Evolutionary conservation across 2,888 invertebrate species (phyloP).

Genomic region (Nemapogon koenigi): DNA sequence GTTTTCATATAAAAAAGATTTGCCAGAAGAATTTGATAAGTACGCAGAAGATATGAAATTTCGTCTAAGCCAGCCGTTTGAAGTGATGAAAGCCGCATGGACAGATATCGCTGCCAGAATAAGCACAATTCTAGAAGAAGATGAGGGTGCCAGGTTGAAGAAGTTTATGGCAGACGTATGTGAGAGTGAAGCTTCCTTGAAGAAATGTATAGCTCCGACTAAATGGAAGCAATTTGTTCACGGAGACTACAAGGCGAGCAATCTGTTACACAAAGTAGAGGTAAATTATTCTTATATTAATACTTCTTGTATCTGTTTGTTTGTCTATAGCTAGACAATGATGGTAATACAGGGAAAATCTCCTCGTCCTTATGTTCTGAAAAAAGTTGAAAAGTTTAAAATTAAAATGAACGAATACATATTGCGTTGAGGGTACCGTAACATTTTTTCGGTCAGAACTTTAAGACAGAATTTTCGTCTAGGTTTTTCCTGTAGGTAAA

Average conservation of each 20-base stretch:
- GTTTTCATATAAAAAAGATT: constrained; percentile 23
- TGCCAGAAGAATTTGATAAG: constrained; percentile 25
- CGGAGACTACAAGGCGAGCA: constrained; percentile 31
- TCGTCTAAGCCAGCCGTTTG: constrained; percentile 11
- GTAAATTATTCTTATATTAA: constrained; percentile 2
- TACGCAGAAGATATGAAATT: constrained; percentile 19
- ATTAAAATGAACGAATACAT: too few relatives aligned
- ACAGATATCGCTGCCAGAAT: constrained; percentile 15
- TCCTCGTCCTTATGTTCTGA: too few relatives aligned
- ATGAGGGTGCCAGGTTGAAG: constrained; percentile 22
- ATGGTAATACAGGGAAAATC: too few relatives aligned
- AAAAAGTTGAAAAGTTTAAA: too few relatives aligned
- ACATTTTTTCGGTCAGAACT: too few relatives aligned
- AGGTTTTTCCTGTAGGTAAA: too few relatives aligned
- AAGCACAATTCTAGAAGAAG: constrained; percentile 19
- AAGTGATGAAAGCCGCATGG: constrained; percentile 14
- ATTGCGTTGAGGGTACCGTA: too few relatives aligned
- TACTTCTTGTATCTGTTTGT: too few relatives aligned
- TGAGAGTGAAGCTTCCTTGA: constrained; percentile 11
- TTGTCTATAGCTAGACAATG: too few relatives aligned
- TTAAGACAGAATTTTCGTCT: too few relatives aligned
- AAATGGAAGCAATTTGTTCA: constrained; percentile 9
- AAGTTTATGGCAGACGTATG: constrained; percentile 17
- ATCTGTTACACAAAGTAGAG: constrained; percentile 19
- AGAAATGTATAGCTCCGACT: constrained; percentile 17